Percentiles rank a stretch among this genome's conserved stretches.
These are phyloP conservation scores for Batillaria attramentaria DNA, from an alignment of 1,140 invertebrate genomes.

Conservation along the genomic window DNA sequence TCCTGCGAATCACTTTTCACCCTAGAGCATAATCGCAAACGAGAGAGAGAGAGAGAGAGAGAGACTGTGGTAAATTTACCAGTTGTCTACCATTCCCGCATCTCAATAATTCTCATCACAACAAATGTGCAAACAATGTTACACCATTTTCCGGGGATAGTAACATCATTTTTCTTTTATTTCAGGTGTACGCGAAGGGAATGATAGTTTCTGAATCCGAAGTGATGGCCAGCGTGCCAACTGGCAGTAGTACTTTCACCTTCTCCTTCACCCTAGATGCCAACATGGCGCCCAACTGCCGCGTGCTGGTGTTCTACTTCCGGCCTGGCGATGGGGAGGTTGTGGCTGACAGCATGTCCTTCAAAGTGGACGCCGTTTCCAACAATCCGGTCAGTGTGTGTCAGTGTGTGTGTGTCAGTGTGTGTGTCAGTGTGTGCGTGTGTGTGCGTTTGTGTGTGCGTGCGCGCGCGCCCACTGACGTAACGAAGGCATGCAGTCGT, in stretches of 20 bases:
- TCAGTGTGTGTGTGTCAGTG: not conserved
- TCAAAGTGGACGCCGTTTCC: conserved; percentile 91
- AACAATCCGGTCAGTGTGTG: conserved; percentile 82
- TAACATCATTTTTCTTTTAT: not conserved
- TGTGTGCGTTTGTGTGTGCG: not conserved
- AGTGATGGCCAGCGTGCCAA: not conserved
- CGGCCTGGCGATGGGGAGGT: conserved; percentile 86
- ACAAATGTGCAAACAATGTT: no score
- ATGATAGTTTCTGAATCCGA: not conserved
- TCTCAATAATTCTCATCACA: no score
- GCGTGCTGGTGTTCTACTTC: conserved; percentile 90
- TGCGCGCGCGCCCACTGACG: no score
- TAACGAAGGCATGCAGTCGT: no score
- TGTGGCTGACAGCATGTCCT: conserved; percentile 90
- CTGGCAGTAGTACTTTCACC: not conserved
- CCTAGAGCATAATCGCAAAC: no score
- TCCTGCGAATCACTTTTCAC: no score
- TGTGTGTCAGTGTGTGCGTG: not conserved
- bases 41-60: conserved; percentile 1
- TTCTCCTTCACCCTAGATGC: conserved; percentile 81
- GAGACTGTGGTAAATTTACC: not conserved
- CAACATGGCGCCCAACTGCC: conserved; percentile 93
- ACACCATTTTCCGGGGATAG: no score
- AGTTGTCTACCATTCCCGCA: no score
- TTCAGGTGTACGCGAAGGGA: conserved; percentile 23